Evolutionary conservation across 2,113 vertebrate species (phyloP).

Genomic region (Symphodus melops): DNA sequence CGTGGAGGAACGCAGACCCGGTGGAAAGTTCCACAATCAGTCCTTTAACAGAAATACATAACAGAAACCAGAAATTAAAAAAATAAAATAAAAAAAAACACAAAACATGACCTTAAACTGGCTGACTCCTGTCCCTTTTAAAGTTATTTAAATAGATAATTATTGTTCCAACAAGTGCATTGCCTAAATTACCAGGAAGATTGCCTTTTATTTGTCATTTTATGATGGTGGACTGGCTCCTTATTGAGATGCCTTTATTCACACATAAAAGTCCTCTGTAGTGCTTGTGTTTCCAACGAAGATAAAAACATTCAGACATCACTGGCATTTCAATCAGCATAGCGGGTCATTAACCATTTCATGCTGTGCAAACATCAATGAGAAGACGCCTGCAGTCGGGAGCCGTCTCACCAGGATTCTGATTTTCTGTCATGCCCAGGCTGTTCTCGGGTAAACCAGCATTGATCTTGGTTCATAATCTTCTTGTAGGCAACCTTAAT

Average conservation of each 20-base stretch:
- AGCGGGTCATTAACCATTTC: constrained; percentile 57
- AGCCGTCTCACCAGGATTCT: not conserved
- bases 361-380: constrained; percentile 57
- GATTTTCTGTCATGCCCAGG: constrained; percentile 37
- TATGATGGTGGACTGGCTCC: constrained; percentile 19
- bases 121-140: too few species aligned
- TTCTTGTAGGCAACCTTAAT: too few species aligned
- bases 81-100: too few species aligned
- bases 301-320: constrained; percentile 46
- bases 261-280: constrained; percentile 33
- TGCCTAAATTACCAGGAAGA: constrained; percentile 7
- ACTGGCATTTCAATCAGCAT: constrained; percentile 38
- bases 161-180: not conserved
- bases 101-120: too few species aligned
- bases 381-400: not conserved
- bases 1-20: too few species aligned
- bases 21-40: too few species aligned
- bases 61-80: too few species aligned
- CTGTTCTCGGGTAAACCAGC: constrained; percentile 8
- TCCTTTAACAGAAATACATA: too few species aligned
- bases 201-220: constrained; percentile 27
- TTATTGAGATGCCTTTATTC: constrained; percentile 39
- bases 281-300: constrained; percentile 16
- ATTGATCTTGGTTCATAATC: constrained; percentile 21
- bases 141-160: not conserved